Evolutionary conservation across 1,140 invertebrate species (phyloP).

Genomic region (Caerostris darwini): DNA sequence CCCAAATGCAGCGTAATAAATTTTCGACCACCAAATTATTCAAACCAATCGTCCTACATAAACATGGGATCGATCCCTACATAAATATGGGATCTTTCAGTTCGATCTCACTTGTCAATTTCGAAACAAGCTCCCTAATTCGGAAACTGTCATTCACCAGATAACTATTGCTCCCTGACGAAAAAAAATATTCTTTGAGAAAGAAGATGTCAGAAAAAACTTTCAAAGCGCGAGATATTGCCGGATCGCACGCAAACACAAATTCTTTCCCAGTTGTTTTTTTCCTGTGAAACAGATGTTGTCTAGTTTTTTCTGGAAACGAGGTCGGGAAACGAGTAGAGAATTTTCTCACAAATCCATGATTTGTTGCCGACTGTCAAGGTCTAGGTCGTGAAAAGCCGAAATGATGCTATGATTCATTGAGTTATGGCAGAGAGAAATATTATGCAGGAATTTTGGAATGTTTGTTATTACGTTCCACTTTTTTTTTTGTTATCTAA

Average conservation of each 20-base stretch:
- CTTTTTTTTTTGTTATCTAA: neutral
- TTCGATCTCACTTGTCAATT: no score
- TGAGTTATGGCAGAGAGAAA: neutral
- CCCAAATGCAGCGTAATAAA: no score
- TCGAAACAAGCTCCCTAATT: no score
- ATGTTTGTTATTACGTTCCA: neutral
- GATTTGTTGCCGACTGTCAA: neutral
- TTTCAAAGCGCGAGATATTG: neutral
- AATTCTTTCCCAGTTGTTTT: neutral
- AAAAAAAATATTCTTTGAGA: neutral
- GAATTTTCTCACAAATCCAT: neutral
- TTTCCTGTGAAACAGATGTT: neutral
- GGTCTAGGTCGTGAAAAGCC: slow-evolving; percentile 21
- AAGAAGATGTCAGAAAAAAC: neutral
- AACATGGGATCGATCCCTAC: no score
- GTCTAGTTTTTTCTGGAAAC: neutral
- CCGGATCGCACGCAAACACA: neutral
- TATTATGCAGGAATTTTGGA: slow-evolving; percentile 15
- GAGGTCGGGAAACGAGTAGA: neutral
- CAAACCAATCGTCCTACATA: no score
- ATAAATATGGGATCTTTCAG: no score
- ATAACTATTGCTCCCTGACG: no score
- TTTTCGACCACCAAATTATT: no score
- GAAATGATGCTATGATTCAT: neutral
- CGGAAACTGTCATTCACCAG: no score